Evolutionary conservation across 2,888 invertebrate genomes (phyloP), one percentile per base, ranked within the genome.

Genomic region (Ochropleura leucogaster): DNA sequence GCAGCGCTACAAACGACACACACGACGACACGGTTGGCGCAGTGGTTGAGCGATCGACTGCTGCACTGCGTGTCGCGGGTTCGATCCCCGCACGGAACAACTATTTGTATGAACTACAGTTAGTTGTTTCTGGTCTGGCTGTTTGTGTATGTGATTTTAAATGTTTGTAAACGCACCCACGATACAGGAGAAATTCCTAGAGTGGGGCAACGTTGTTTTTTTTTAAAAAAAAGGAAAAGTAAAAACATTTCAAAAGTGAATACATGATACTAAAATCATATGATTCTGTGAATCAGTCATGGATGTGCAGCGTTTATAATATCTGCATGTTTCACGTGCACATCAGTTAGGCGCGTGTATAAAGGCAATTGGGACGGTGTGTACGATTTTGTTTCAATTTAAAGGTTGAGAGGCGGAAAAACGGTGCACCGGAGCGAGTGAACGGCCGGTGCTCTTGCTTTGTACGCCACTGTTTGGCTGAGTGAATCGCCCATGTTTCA

Each of bases 301-400:
- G 18, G 53, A 42, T 62, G 51, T 46, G 46, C 40, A 78, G 14
- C 63, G 60, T 79, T 78, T 77, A 77, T 83, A 69, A 77, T 74
- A 69, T 42, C 63, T 49, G 51, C 63, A n/a, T 73, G 47, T 57
- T 79, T 77, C 55, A 20, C 69, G 70, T 69, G 72, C 70, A 73
- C 66, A 74, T 79, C 69, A 74, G 74, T 77, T 79, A 79, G 75
- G 64, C 72, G 68, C 72, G 59, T 68, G 72, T 64, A 79, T 84
- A 89, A 87, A 87, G 83, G 86, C 89, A 91, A 90, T 90, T 91
- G 89, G 86, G 85, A 84, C 82, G 86, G 85, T 87, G 89, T 90
- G 87, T 92, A 88, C 90, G 90, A 92, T 93, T 94, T 94, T 93
- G 92, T 94, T 94, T 93, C 92, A 93, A 92, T 94, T 94, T 91